Conservation (phyloP, 2,888 invertebrate genomes). For the Ligdia adustata region DNA sequence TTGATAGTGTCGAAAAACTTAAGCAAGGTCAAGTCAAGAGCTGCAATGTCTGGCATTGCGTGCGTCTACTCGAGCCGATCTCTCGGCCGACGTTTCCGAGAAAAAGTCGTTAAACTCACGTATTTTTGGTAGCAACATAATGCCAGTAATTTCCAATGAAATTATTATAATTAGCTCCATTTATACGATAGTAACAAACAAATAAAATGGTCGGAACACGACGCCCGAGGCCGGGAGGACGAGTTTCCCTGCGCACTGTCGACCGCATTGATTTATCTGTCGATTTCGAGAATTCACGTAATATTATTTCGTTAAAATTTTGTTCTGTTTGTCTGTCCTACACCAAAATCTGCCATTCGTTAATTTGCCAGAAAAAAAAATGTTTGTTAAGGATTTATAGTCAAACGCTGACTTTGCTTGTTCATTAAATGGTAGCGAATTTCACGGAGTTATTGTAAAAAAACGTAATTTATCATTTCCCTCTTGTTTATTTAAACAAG, state of each 20-base stretch:
- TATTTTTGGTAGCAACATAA: conserved; percentile 84
- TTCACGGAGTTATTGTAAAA: too few species aligned
- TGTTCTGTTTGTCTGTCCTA: too few species aligned
- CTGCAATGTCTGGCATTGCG: conserved; percentile 50
- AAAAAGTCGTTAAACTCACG: conserved; percentile 83
- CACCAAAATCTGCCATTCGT: too few species aligned
- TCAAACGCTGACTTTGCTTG: too few species aligned
- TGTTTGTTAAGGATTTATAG: too few species aligned
- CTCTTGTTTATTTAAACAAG: too few species aligned
- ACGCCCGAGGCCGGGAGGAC: conserved; percentile 53
- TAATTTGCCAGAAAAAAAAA: too few species aligned
- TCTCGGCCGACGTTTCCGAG: conserved; percentile 72
- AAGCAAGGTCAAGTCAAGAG: conserved; percentile 63
- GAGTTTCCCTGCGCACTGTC: conserved; percentile 52
- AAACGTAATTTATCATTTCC: too few species aligned
- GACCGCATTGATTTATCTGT: conserved; percentile 52
- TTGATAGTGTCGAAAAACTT: conserved; percentile 18
- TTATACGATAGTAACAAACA: conserved; percentile 82
- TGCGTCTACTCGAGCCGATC: conserved; percentile 59
- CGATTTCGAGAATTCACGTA: conserved; percentile 44
- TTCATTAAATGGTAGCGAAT: too few species aligned
- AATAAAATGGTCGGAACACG: conserved; percentile 76
- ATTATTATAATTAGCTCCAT: conserved; percentile 82
- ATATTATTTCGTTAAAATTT: conserved; percentile 23
- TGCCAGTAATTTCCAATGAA: conserved; percentile 81